Conservation (phyloP, 2,797 vertebrate species). For the Philypnodon macrostomus region DNA sequence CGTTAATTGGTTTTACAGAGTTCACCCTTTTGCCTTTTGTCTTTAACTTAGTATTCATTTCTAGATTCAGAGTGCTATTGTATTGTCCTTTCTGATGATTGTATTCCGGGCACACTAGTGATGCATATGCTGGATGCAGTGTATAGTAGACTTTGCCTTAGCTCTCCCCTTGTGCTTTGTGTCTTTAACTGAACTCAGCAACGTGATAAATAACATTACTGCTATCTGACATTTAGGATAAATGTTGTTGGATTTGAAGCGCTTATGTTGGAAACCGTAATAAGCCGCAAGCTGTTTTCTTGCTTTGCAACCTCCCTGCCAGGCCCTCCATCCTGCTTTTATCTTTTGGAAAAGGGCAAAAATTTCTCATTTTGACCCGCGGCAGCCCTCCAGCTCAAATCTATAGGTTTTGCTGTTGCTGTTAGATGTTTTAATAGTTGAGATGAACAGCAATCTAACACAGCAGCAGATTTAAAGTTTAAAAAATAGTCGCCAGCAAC, state of each 20-base stretch:
- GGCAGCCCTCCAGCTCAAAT: conserved; percentile 52
- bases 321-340: conserved; percentile 51
- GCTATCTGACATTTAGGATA: conserved; percentile 73
- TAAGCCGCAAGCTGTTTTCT: conserved; percentile 58
- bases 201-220: conserved; percentile 67
- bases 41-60: conserved; percentile 59
- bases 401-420: conserved; percentile 49
- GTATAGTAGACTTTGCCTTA: conserved; percentile 22
- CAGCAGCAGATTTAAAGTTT: conserved; percentile 47
- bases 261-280: conserved; percentile 55
- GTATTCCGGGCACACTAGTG: conserved; percentile 46
- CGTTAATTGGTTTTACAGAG: conserved; percentile 58
- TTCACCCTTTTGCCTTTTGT: conserved; percentile 58
- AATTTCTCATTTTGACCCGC: conserved; percentile 61
- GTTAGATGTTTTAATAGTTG: conserved; percentile 68
- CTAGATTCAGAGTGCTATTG: conserved; percentile 34
- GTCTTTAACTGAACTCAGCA: conserved; percentile 54
- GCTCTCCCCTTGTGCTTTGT: conserved; percentile 34
- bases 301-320: conserved; percentile 43
- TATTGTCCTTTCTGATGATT: conserved; percentile 33
- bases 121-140: conserved; percentile 26
- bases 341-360: conserved; percentile 68
- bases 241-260: conserved; percentile 67
- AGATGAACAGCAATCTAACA: conserved; percentile 59
- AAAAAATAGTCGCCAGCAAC: conserved; percentile 52